Evolutionary conservation across 1,140 invertebrate species (phyloP).

Genomic region (Hesperophylax magnus): DNA sequence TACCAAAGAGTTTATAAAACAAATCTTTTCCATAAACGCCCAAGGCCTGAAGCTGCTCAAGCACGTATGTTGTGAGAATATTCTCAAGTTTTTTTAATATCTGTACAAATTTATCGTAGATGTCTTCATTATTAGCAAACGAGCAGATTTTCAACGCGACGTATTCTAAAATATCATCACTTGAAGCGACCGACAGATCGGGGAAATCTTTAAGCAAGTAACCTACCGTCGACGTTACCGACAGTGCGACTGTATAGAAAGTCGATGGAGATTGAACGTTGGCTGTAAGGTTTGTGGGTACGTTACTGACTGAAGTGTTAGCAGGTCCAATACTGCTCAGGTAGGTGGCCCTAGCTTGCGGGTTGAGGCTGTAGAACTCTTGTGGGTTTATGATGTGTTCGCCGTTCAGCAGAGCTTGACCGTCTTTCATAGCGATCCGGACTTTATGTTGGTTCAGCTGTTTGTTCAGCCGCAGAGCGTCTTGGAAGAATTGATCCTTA

Average conservation of each 20-base stretch:
- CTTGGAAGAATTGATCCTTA: constrained; percentile 56
- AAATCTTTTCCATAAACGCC: constrained; percentile 22
- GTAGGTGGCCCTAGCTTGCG: not conserved
- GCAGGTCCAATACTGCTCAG: constrained; percentile 36
- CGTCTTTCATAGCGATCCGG: constrained; percentile 44
- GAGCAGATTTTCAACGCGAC: not conserved
- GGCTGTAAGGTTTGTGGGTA: constrained; percentile 13
- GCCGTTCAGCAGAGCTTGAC: constrained; percentile 37
- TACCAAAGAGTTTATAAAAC: constrained; percentile 8
- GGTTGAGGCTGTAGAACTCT: constrained; percentile 8
- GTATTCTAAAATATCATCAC: constrained; percentile 9
- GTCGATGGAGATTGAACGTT: not conserved
- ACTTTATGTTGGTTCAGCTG: constrained; percentile 52
- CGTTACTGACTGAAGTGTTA: constrained; percentile 28
- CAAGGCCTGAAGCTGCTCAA: not conserved
- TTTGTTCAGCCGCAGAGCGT: constrained; percentile 52
- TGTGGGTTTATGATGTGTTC: constrained; percentile 44
- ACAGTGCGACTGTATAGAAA: too few species aligned
- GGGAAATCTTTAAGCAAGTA: constrained; percentile 1
- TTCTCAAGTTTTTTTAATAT: not conserved
- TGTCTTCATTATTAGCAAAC: constrained; percentile 7
- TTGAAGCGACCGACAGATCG: not conserved
- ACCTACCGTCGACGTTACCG: too few species aligned
- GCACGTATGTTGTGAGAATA: not conserved
- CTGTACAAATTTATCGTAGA: not conserved